phyloP scores from a whole-genome alignment of 2,797 vertebrate genomes.

The Sebastes elongatus region DNA sequence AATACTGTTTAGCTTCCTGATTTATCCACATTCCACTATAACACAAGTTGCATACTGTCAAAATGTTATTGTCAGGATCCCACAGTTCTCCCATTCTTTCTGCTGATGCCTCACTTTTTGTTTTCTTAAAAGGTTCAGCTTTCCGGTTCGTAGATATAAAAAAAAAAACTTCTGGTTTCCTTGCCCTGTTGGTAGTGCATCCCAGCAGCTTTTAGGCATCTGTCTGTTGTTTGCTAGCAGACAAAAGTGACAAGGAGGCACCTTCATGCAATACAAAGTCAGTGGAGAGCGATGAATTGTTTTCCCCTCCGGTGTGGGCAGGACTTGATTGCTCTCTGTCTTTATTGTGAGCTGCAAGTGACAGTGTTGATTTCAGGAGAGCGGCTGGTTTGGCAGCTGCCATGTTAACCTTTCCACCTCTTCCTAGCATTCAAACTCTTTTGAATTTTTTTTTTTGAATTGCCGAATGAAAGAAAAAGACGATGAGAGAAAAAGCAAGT shows the following conservation, averaged over 20 bases:
- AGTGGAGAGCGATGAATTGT: not conserved
- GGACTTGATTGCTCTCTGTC: not conserved
- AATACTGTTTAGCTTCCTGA: too few species aligned
- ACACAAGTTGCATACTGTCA: too few species aligned
- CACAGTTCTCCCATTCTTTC: not conserved
- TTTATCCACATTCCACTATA: too few species aligned
- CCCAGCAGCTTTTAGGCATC: not conserved
- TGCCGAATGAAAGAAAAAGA: not conserved
- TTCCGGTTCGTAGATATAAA: not conserved
- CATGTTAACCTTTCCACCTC: not conserved
- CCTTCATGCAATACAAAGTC: not conserved
- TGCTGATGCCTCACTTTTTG: not conserved
- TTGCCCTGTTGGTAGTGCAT: not conserved
- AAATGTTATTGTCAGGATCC: not conserved
- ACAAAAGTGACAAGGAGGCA: not conserved
- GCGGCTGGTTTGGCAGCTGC: not conserved
- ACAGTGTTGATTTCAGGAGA: not conserved
- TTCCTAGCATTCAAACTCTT: not conserved
- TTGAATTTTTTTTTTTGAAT: not conserved
- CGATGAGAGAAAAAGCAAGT: not conserved
- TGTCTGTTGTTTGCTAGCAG: not conserved
- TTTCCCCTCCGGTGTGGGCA: not conserved
- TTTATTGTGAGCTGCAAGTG: not conserved
- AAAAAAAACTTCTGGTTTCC: not conserved
- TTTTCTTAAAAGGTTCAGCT: not conserved